Conservation (phyloP, 2,113 vertebrate species). For the Megaceryle torquata region DNA sequence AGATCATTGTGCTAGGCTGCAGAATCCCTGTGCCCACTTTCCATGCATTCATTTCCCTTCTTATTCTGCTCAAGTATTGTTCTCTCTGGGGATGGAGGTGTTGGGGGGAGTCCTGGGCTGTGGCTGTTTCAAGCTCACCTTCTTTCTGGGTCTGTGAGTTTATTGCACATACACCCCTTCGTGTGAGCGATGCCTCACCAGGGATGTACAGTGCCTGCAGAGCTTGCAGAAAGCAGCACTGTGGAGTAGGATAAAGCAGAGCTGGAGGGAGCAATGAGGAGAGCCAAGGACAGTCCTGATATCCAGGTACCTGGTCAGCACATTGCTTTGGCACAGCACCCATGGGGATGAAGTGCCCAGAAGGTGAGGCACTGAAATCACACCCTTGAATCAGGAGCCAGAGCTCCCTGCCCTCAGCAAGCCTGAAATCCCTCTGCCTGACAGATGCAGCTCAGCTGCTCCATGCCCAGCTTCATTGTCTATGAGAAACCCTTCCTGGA, state of each 20-base stretch:
- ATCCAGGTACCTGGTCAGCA: background rate
- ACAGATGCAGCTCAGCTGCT: constrained; percentile 1
- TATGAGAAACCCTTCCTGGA: background rate
- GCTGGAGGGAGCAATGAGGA: background rate
- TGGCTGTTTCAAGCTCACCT: background rate
- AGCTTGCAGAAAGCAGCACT: background rate
- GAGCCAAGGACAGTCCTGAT: background rate
- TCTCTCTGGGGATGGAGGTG: background rate
- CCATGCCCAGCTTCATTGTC: background rate
- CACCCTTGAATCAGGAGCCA: background rate
- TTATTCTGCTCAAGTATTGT: background rate
- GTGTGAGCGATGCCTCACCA: rapidly evolving
- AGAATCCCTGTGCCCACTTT: background rate
- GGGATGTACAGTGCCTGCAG: background rate
- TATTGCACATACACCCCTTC: background rate
- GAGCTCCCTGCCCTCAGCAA: background rate
- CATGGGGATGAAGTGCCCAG: background rate
- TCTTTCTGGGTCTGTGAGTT: background rate
- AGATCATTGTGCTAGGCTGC: background rate
- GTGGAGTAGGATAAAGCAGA: background rate
- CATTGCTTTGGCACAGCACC: background rate
- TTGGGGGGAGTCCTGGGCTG: background rate
- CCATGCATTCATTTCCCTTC: background rate
- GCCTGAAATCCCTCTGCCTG: background rate
- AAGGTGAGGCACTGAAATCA: background rate